Base-by-base conservation (phyloP, 2,797 vertebrate species). In the Propithecus deckenii region DNA sequence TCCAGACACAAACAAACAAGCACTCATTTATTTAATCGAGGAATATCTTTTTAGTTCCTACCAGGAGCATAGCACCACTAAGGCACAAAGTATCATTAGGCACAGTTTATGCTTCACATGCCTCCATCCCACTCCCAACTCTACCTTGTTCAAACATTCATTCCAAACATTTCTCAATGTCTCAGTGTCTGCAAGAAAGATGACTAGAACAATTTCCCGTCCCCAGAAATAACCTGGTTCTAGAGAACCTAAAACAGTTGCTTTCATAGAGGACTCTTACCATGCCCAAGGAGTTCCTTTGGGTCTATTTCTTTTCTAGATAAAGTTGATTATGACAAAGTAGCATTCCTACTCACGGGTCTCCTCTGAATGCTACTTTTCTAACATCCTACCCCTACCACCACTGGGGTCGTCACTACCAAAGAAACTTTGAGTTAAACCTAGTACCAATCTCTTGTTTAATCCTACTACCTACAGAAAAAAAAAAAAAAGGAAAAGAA, bases 371-470 rank as follows among this genome's bases (percentile, higher is more conserved):
- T 87, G 84, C 38, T 59, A 28, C 5, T 7, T 76, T 96, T 88
- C 59, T 79, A 72, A 67, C 3, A 55, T 50, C n/a, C 52, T 85
- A 85, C 32, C 55, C 17, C 28, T 52, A 50, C 9, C 14, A 23
- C 38, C 11, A 14, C 2, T 91, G n/a, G 23, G 18, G 17, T 81
- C 35, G 80, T 94, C 50, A 83, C 15, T 63, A 91, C 43, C 63
- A 95, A 95, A 95, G 48, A 92, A 94, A 89, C 12, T 93, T 22
- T 2, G 43, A 17, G 23, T 86, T 92, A 86, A 86, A 81, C 30
- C 43, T 90, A 78, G 9, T 76, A 71, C 22, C 15, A 92, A 90
- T 72, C 11, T 93, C 32, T 76, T 75, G 35, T 43, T 95, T 87
- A 95, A 81, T 91, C 22, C 32, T 85, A 83, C 15, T 69, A 46